Evolutionary conservation across 1,140 invertebrate genomes (phyloP).

Genomic region (Papilio polytes): DNA sequence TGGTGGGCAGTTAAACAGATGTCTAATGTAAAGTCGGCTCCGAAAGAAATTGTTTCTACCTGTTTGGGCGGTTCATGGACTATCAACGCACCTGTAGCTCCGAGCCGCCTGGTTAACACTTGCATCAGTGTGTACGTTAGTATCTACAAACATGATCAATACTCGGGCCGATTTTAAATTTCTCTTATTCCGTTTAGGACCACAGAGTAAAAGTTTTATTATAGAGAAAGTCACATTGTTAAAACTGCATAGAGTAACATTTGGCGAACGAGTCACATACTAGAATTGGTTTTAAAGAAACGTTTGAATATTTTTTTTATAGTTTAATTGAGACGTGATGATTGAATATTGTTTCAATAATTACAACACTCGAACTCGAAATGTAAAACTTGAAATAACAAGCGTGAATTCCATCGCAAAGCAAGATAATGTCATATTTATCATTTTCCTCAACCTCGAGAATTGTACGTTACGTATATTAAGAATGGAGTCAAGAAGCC

Average conservation of each 20-base stretch:
- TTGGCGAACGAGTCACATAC: not conserved
- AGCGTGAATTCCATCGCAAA: constrained; percentile 9
- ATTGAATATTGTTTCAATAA: not conserved
- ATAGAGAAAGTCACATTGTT: constrained; percentile 21
- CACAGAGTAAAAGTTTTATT: constrained; percentile 42
- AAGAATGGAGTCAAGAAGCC: constrained; percentile 28
- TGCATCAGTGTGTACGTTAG: constrained; percentile 64
- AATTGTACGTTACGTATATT: not conserved
- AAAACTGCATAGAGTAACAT: not conserved
- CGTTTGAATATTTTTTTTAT: too few species aligned
- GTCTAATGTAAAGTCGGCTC: constrained; percentile 38
- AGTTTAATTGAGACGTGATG: not conserved
- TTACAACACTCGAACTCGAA: not conserved
- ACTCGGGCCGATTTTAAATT: constrained; percentile 36
- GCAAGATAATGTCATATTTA: not conserved
- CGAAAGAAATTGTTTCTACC: constrained; percentile 45
- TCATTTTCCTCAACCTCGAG: constrained; percentile 21
- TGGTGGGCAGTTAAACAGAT: constrained; percentile 39
- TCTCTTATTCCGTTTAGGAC: constrained; percentile 30
- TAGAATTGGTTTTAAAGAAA: too few species aligned
- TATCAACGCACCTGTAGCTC: constrained; percentile 56
- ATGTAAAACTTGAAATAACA: not conserved
- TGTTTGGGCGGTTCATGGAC: constrained; percentile 44
- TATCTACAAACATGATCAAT: constrained; percentile 60
- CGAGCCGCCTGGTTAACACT: constrained; percentile 61